These are phyloP conservation scores for Stichodactyla helianthus DNA, from an alignment of 64 coral and sea anemone species.

Conservation along the genomic window DNA sequence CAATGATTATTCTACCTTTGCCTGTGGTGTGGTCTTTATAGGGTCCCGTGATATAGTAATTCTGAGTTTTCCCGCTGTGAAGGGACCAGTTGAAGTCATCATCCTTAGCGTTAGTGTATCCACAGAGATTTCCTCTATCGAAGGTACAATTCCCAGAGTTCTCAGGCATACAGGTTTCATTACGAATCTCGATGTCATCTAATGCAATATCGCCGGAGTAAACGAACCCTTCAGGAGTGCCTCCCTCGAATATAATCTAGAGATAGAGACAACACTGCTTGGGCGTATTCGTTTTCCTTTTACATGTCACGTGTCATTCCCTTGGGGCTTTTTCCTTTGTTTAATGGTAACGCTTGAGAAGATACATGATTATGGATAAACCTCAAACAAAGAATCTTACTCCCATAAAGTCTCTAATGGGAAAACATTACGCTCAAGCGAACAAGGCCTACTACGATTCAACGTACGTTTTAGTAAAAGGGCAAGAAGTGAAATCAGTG, in stretches of 20 bases:
- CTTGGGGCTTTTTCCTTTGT: too few relatives aligned
- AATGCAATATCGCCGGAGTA: not conserved
- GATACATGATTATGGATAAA: too few relatives aligned
- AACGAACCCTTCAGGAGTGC: not conserved
- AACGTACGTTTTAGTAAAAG: too few relatives aligned
- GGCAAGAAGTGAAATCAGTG: too few relatives aligned
- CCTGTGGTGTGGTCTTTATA: not conserved
- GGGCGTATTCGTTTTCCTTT: not conserved
- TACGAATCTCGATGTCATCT: not conserved
- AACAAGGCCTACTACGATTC: too few relatives aligned
- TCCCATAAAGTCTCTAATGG: too few relatives aligned
- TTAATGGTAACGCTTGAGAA: too few relatives aligned
- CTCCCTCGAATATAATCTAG: conserved; percentile 15
- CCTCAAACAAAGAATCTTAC: too few relatives aligned
- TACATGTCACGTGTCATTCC: too few relatives aligned
- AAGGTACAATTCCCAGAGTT: conserved; percentile 1
- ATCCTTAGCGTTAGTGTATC: conserved; percentile 17
- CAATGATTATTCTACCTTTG: not conserved
- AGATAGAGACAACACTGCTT: not conserved
- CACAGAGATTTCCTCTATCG: conserved; percentile 2
- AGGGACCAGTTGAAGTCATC: conserved; percentile 49
- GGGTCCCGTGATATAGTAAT: not conserved
- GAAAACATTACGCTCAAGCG: too few relatives aligned
- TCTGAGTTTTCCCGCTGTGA: not conserved
- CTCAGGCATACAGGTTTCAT: not conserved